These are phyloP conservation scores for Turritopsis dohrnii DNA, from an alignment of 30 jellyfish, hydroid and myxozoan genomes.

Conservation along the genomic window DNA sequence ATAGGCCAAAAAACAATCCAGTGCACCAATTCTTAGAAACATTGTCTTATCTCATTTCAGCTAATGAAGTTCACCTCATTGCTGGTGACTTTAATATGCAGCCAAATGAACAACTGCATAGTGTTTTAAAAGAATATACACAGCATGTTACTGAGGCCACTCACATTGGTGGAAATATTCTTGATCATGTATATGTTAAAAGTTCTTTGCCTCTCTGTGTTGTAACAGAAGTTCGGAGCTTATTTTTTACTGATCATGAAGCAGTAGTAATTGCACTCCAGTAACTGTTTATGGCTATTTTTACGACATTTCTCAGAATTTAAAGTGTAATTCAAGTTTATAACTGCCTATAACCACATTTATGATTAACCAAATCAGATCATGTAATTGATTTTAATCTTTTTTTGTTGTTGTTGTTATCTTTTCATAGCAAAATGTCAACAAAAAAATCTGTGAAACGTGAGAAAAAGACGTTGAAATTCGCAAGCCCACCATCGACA, in stretches of 20 bases:
- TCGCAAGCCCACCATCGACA: background rate
- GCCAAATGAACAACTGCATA: too few relatives aligned
- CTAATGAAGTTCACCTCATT: too few relatives aligned
- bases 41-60: too few relatives aligned
- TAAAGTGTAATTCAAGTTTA: background rate
- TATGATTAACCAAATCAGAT: background rate
- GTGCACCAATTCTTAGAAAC: too few relatives aligned
- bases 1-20: too few relatives aligned
- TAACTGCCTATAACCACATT: background rate
- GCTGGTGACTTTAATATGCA: too few relatives aligned
- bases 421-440: background rate
- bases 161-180: too few relatives aligned
- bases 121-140: too few relatives aligned
- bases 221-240: background rate
- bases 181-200: too few relatives aligned
- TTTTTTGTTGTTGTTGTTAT: too few relatives aligned
- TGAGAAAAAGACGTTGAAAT: background rate
- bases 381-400: background rate
- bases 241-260: slow-evolving; percentile 14
- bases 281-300: background rate
- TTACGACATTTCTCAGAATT: background rate
- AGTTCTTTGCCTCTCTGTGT: too few relatives aligned
- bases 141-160: too few relatives aligned
- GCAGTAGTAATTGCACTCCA: background rate
- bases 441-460: background rate